A percentile compares a stretch with the other conserved stretches of the same genome.
These are phyloP conservation scores for Tachysurus fulvidraco DNA, from an alignment of 2,113 vertebrate species.

Conservation along the genomic window DNA sequence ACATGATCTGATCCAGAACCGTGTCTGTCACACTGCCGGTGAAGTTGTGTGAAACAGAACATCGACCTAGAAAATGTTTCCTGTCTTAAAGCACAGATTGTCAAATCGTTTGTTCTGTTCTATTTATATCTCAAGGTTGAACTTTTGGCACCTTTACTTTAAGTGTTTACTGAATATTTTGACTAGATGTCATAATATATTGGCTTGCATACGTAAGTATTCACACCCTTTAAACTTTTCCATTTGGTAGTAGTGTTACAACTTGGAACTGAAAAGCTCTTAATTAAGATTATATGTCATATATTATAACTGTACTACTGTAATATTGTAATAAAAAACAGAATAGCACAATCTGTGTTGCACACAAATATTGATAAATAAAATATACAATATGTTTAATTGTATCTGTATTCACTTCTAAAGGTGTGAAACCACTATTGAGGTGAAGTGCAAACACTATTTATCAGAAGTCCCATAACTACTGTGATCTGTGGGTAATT, in stretches of 20 bases:
- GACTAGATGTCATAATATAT: not conserved
- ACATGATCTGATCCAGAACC: slow-evolving; percentile 8
- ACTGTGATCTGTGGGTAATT: not conserved
- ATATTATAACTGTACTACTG: not conserved
- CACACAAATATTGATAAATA: not conserved
- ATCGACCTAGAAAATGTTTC: slow-evolving; percentile 23
- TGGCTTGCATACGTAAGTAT: not conserved
- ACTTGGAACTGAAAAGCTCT: not conserved
- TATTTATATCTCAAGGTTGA: not conserved
- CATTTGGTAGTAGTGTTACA: not conserved
- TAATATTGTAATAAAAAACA: not conserved
- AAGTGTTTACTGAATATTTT: slow-evolving; percentile 8
- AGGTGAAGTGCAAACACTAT: not conserved
- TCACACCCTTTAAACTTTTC: not conserved
- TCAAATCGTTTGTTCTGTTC: not conserved
- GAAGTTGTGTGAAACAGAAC: not conserved
- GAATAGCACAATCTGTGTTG: not conserved
- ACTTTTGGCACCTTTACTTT: not conserved
- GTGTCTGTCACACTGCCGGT: not conserved
- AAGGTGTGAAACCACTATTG: not conserved
- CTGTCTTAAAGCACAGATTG: slow-evolving; percentile 21
- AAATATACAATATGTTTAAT: not conserved
- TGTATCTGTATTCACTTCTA: not conserved
- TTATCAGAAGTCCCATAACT: not conserved
- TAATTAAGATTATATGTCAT: not conserved